A percentile compares a stretch with the other conserved stretches of the same genome.
Evolutionary conservation across 2,888 invertebrate species (phyloP).

Genomic region (Pasiphila rectangulata): DNA sequence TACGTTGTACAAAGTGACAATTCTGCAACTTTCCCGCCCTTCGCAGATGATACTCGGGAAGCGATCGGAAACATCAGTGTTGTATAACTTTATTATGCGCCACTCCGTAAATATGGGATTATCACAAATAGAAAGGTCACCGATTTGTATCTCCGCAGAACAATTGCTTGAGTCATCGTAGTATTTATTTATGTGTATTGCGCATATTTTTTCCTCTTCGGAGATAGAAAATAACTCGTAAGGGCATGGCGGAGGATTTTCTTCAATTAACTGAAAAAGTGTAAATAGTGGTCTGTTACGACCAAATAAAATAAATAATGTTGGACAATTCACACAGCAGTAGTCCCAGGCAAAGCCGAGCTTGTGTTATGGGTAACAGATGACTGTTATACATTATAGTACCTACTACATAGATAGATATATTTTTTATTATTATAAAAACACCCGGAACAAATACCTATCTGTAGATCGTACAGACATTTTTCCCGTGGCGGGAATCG

Average conservation of each 20-base stretch:
- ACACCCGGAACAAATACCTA: too few species aligned
- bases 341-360: too few species aligned
- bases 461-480: too few species aligned
- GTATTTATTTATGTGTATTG: slow-evolving; percentile 33
- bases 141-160: neutral
- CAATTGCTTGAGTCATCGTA: slow-evolving; percentile 3
- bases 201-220: slow-evolving; percentile 42
- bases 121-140: slow-evolving; percentile 13
- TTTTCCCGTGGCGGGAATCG: too few species aligned
- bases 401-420: too few species aligned
- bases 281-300: too few species aligned
- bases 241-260: slow-evolving; percentile 49
- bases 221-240: slow-evolving; percentile 52
- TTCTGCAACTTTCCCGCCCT: slow-evolving; percentile 48
- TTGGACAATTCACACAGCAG: too few species aligned
- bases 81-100: slow-evolving; percentile 33
- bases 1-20: slow-evolving; percentile 54
- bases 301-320: too few species aligned
- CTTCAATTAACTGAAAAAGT: slow-evolving; percentile 52
- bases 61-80: slow-evolving; percentile 33
- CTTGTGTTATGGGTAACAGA: too few species aligned
- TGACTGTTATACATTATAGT: too few species aligned
- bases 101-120: slow-evolving; percentile 56
- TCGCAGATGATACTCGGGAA: slow-evolving; percentile 44
- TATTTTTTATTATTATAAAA: too few species aligned